These are phyloP conservation scores for Aleadryas rufinucha DNA, from an alignment of 2,113 vertebrate species.

Conservation along the genomic window DNA sequence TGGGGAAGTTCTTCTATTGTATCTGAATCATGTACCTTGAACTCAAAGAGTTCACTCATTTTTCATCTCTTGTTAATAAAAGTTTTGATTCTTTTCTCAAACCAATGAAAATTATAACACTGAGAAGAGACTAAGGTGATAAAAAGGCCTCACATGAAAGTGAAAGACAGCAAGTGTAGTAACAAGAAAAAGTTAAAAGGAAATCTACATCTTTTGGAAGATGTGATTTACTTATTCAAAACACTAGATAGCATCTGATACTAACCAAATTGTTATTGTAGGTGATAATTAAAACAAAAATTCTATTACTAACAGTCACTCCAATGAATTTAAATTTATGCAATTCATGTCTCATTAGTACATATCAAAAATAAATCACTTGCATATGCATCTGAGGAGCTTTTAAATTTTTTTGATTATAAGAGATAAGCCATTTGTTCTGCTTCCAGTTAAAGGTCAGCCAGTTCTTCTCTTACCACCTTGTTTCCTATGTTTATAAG, in stretches of 20 bases:
- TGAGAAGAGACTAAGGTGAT: not conserved
- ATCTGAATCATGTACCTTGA: not conserved
- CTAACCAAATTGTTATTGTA: not conserved
- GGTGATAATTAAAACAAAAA: not conserved
- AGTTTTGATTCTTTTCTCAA: not conserved
- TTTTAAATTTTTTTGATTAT: conserved; percentile 14
- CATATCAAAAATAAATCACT: not conserved
- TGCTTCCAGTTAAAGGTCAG: conserved; percentile 3
- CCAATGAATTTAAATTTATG: not conserved
- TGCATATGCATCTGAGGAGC: not conserved
- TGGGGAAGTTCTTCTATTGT: not conserved
- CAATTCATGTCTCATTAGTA: not conserved
- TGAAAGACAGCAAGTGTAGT: not conserved
- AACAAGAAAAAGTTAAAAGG: not conserved
- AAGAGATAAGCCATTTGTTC: not conserved
- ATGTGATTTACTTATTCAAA: not conserved
- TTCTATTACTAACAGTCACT: not conserved
- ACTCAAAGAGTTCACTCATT: not conserved
- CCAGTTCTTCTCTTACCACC: not conserved
- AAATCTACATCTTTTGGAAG: not conserved
- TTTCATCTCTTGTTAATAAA: not conserved
- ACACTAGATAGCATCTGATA: not conserved
- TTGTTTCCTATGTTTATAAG: not conserved
- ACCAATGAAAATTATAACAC: not conserved
- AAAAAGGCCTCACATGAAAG: not conserved